These are phyloP conservation scores for Meles meles DNA, from an alignment of 2,113 vertebrate species.

Conservation along the genomic window DNA sequence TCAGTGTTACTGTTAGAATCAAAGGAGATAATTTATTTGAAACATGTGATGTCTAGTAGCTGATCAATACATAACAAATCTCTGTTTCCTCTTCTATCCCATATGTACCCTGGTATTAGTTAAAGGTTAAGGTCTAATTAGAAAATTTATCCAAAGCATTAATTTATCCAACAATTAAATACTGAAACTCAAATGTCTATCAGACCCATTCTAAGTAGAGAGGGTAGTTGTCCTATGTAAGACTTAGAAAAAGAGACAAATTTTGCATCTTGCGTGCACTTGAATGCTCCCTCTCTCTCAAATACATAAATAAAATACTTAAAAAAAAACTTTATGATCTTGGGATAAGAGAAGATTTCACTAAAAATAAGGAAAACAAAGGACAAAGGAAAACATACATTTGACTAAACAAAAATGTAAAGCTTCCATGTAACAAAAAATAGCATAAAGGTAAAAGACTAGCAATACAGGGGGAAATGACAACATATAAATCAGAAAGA, in stretches of 20 bases:
- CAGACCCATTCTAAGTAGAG: background rate
- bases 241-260: background rate
- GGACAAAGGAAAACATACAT: background rate
- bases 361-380: background rate
- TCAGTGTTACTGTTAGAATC: background rate
- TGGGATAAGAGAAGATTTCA: background rate
- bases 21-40: background rate
- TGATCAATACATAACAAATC: background rate
- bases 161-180: background rate
- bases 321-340: background rate
- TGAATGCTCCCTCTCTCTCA: fast-evolving
- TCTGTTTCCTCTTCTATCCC: background rate
- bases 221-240: background rate
- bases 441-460: background rate
- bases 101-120: background rate
- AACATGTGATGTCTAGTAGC: background rate
- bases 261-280: background rate
- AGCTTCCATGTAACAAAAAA: background rate
- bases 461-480: background rate
- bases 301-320: background rate
- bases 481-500: background rate
- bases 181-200: background rate
- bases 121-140: background rate
- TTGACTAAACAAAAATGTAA: background rate
- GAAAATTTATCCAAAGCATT: background rate